Conservation (phyloP, 2,888 invertebrate genomes). For the Lamellibrachia satsuma region DNA sequence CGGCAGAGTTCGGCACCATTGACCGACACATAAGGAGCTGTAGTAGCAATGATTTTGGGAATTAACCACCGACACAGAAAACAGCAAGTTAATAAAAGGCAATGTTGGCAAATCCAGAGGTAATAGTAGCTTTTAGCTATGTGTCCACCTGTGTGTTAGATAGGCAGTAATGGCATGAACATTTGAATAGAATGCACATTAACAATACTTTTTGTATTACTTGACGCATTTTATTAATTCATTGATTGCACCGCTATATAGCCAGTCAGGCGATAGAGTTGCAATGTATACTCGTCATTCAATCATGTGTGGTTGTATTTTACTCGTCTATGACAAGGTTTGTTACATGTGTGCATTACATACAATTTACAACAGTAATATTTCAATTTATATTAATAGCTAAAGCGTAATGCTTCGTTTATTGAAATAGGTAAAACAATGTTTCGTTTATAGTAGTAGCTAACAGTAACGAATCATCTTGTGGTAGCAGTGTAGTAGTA, state of each 20-base stretch:
- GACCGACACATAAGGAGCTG: too few relatives aligned
- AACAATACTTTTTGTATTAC: neutral
- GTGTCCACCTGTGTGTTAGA: too few relatives aligned
- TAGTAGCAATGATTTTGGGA: too few relatives aligned
- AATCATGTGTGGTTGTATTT: neutral
- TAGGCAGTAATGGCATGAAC: neutral
- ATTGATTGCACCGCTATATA: neutral
- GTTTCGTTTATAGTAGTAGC: neutral
- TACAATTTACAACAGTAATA: neutral
- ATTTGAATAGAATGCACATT: neutral
- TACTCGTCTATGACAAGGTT: neutral
- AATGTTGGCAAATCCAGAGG: too few relatives aligned
- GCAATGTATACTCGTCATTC: neutral
- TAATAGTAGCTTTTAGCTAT: too few relatives aligned
- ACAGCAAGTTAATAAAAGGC: too few relatives aligned
- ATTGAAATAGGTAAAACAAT: too few relatives aligned
- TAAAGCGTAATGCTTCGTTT: neutral
- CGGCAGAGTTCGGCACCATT: too few relatives aligned
- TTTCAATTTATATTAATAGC: too few relatives aligned
- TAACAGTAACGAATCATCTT: neutral
- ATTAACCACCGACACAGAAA: too few relatives aligned
- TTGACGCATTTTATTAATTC: neutral
- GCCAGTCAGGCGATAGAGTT: neutral
- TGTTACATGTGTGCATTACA: conserved; percentile 5
- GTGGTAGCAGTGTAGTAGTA: too few relatives aligned